Evolutionary conservation across 2,888 invertebrate species (phyloP).

Genomic region (Salpingus planirostris): DNA sequence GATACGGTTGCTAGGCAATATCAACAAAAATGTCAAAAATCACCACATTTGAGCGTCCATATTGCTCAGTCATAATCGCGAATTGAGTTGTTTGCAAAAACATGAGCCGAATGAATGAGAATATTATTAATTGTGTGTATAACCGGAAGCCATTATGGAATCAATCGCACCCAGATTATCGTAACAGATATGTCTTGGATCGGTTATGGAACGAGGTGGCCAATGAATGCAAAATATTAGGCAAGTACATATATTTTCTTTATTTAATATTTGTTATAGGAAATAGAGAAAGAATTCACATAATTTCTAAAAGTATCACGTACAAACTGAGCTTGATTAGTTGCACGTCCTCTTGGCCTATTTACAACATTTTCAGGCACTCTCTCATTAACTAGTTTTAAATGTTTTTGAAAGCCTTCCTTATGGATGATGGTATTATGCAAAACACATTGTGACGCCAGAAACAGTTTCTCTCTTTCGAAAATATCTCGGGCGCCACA

Average conservation of each 20-base stretch:
- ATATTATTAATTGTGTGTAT: too few species aligned
- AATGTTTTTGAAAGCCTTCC: slow-evolving; percentile 6
- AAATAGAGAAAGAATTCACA: too few species aligned
- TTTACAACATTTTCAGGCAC: not conserved
- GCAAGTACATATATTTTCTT: slow-evolving; percentile 4
- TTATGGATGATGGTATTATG: slow-evolving; percentile 4
- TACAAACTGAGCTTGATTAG: slow-evolving; percentile 6
- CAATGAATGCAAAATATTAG: slow-evolving; percentile 2
- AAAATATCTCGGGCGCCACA: too few species aligned
- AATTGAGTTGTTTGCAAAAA: too few species aligned
- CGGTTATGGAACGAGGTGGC: slow-evolving; percentile 5
- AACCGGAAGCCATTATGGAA: slow-evolving; percentile 6
- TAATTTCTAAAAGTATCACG: slow-evolving; percentile 7
- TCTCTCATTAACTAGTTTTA: slow-evolving; percentile 3
- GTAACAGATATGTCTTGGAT: slow-evolving; percentile 7
- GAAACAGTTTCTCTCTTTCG: too few species aligned
- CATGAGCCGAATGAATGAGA: too few species aligned
- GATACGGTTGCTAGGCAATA: too few species aligned
- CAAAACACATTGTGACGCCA: too few species aligned
- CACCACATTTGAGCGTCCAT: too few species aligned
- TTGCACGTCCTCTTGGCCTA: slow-evolving; percentile 4
- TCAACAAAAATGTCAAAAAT: too few species aligned
- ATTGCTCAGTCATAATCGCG: too few species aligned
- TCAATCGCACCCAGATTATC: slow-evolving; percentile 7
- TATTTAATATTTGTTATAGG: too few species aligned